Evolutionary conservation across 2,797 vertebrate genomes (phyloP).

Genomic region (Anabacerthia variegaticeps): DNA sequence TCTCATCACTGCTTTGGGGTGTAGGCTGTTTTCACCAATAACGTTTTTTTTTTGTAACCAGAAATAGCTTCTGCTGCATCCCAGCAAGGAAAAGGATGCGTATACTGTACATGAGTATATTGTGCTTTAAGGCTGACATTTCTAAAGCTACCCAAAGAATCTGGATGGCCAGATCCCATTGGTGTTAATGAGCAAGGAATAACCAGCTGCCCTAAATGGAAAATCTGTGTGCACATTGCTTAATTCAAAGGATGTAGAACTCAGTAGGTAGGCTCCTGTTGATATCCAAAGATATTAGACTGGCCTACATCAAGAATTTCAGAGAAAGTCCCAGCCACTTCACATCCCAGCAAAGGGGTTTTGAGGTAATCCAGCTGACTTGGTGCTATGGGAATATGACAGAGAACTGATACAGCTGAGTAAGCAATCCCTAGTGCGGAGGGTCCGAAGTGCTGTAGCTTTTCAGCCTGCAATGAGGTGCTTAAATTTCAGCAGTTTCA

Average conservation of each 20-base stretch:
- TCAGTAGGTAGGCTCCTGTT: neutral
- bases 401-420: neutral
- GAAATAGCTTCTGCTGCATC: neutral
- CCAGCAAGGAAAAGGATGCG: neutral
- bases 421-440: neutral
- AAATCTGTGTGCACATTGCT: neutral
- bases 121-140: neutral
- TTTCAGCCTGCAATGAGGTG: neutral
- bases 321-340: neutral
- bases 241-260: neutral
- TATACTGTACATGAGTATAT: neutral
- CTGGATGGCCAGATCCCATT: neutral
- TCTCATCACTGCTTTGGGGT: constrained; percentile 1
- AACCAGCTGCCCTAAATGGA: neutral
- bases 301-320: neutral
- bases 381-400: neutral
- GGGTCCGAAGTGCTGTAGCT: neutral
- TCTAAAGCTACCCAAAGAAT: neutral
- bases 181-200: neutral
- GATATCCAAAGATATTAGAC: neutral
- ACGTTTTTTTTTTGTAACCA: neutral
- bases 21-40: neutral
- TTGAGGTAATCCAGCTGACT: neutral
- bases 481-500: neutral
- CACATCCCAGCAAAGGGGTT: neutral